These are phyloP conservation scores for Cryptotis parvus DNA, from an alignment of 2,113 vertebrate genomes.

Conservation along the genomic window DNA sequence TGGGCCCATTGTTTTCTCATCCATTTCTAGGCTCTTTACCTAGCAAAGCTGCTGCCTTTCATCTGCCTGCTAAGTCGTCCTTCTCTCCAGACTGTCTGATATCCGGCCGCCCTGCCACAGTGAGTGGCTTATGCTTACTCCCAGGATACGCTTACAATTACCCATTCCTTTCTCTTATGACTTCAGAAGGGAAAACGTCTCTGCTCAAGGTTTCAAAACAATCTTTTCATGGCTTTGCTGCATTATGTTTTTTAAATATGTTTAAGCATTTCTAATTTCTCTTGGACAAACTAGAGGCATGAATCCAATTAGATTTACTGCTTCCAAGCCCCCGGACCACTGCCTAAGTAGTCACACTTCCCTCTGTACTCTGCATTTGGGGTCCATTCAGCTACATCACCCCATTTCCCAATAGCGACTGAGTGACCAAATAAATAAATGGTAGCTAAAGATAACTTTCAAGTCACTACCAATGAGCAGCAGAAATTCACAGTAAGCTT, in stretches of 20 bases:
- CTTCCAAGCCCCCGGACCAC: background rate
- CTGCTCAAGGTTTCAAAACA: constrained; percentile 14
- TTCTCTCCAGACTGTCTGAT: background rate
- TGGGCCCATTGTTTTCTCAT: background rate
- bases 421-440: background rate
- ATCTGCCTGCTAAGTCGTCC: background rate
- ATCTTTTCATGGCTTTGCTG: background rate
- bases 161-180: background rate
- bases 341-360: background rate
- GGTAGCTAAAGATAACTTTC: too few species aligned
- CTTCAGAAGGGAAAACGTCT: constrained; percentile 15
- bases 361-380: background rate
- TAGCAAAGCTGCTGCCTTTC: background rate
- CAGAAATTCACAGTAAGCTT: background rate
- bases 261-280: constrained; percentile 2
- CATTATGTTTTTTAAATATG: background rate
- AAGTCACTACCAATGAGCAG: background rate
- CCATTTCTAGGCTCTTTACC: background rate
- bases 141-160: background rate
- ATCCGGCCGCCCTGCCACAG: background rate
- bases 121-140: background rate
- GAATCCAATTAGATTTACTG: background rate
- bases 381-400: background rate
- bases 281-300: background rate
- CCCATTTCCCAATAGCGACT: background rate